Evolutionary conservation across 1,140 invertebrate species (phyloP).

Genomic region (Agrilus planipennis): DNA sequence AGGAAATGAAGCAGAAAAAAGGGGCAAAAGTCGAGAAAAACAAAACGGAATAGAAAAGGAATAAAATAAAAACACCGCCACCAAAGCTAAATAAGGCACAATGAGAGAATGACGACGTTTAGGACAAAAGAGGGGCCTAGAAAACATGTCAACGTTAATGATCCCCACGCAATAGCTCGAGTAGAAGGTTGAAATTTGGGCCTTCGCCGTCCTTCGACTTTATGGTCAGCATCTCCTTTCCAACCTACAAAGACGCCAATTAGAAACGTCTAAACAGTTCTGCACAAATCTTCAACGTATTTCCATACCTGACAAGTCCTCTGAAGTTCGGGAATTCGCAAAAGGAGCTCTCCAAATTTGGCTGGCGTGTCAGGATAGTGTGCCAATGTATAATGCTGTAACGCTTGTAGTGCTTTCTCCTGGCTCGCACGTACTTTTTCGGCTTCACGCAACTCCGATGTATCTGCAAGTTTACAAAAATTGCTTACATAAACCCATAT

Average conservation of each 20-base stretch:
- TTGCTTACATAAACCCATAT: too few species aligned
- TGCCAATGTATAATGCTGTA: constrained; percentile 82
- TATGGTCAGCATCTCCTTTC: constrained; percentile 80
- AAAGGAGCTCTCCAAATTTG: constrained; percentile 87
- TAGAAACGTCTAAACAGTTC: constrained; percentile 3
- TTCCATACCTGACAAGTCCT: constrained; percentile 72
- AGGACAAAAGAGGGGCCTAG: not conserved
- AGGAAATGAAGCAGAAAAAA: too few species aligned
- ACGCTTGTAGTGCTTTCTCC: constrained; percentile 83
- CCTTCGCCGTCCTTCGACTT: constrained; percentile 79
- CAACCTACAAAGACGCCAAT: constrained; percentile 47
- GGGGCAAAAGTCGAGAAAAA: too few species aligned
- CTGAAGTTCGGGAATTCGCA: constrained; percentile 88
- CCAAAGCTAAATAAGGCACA: constrained; percentile 33
- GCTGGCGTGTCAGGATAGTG: constrained; percentile 87
- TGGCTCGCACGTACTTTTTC: constrained; percentile 86
- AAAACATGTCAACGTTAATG: too few species aligned
- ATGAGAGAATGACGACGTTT: too few species aligned
- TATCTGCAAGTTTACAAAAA: constrained; percentile 53
- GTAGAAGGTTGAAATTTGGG: constrained; percentile 84
- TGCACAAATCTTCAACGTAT: not conserved
- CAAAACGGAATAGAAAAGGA: constrained; percentile 7
- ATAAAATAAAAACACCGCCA: constrained; percentile 22
- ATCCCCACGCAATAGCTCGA: constrained; percentile 88
- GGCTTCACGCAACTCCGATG: constrained; percentile 80